Base-by-base conservation (phyloP, 2,888 invertebrate species). In the Plagodis dolabraria region DNA sequence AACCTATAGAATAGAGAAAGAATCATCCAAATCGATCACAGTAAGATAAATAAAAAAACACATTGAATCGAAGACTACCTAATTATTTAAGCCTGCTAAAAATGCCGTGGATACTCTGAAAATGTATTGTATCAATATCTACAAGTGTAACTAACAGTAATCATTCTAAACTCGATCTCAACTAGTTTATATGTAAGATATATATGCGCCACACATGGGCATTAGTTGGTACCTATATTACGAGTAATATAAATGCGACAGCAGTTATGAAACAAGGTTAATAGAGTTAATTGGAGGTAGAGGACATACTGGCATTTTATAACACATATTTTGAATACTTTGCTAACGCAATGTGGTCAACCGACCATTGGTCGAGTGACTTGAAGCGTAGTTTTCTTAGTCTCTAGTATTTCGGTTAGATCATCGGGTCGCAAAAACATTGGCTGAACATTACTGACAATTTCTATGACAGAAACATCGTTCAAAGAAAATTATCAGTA, bases 191-290 rank as follows among this genome's bases (percentile, higher is more conserved):
- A 36, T 36, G 36, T 36, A 22, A 7, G 36, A 48, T 11, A 7
- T 53, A 8, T 33, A 43, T 11, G 22, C 53, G 44, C 43, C 50
- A 36, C 45, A 36, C 51, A 43, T 22, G 60, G 7, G 45, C 45
- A 34, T 42, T 52, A 53, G 56, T 47, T 55, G 52, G 38, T 48
- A 2, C 22, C 22, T 22, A 47, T 56, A 40, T 53, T 55, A 45
- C 40, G 40, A 46, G 47, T 55, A 40, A 54, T 57, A 45, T 55
- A 59, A 58, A 60, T 48, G 48, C 56, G 53, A 42, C 55, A 45
- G 35, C 64, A 55, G 63, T 64, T 69, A 60, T 46, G 64, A 61
- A 64, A 67, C 67, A 64, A 69, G 69, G 69, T 65, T 69, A 67
- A 65, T 69, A 61, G 65, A 57, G 65, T 67, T 69, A 69, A 69